Evolutionary conservation across 2,888 invertebrate genomes (phyloP).

Genomic region (Balanococcus diminutus): DNA sequence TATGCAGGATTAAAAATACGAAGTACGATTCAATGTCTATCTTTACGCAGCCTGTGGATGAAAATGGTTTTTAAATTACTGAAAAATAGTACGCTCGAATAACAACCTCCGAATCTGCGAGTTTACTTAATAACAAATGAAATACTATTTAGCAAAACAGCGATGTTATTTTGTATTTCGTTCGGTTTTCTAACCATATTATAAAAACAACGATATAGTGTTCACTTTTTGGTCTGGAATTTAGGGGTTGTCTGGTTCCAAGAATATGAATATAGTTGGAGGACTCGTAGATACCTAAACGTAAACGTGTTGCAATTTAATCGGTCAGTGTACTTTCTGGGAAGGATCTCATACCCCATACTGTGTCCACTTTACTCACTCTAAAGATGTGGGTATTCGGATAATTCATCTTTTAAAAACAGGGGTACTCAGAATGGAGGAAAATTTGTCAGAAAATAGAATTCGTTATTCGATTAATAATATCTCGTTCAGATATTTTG

Average conservation of each 20-base stretch:
- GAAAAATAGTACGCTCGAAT: background rate
- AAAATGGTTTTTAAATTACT: background rate
- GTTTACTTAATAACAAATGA: background rate
- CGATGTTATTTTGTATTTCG: background rate
- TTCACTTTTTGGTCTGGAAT: background rate
- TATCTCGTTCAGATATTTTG: no score
- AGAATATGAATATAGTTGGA: background rate
- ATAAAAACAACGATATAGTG: background rate
- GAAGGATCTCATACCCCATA: background rate
- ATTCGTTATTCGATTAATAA: no score
- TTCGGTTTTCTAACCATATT: background rate
- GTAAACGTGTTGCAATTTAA: background rate
- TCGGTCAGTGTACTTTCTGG: background rate
- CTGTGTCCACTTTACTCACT: background rate
- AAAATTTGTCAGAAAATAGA: background rate
- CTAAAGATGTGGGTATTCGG: background rate
- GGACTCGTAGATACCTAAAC: no score
- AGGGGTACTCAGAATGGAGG: background rate
- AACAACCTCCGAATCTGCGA: background rate
- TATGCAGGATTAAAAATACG: background rate
- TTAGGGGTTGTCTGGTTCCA: background rate
- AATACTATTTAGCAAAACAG: background rate
- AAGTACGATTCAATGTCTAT: background rate
- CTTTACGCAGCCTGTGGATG: background rate
- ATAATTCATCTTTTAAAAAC: background rate